Base-by-base conservation (phyloP, 1,140 invertebrate species). In the Lutraria rhynchaena region DNA sequence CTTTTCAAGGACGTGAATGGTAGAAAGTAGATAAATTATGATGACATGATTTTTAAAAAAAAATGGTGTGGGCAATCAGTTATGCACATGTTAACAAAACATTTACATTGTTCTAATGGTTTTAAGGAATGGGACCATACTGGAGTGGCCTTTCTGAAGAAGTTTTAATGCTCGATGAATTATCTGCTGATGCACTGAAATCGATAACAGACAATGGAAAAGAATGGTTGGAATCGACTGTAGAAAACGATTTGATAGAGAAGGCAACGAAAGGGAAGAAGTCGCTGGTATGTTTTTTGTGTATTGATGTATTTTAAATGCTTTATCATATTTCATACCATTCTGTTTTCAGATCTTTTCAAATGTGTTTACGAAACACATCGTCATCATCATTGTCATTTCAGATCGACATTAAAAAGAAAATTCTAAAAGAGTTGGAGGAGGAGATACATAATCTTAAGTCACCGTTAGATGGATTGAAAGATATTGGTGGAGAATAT, bases 91-190 rank as follows among this genome's bases (percentile, higher is more conserved):
- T n/a, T n/a, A n/a, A n/a, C n/a, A n/a, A n/a, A n/a, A n/a, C n/a
- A n/a, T n/a, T n/a, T n/a, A n/a, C n/a, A n/a, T n/a, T n/a, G n/a
- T n/a, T n/a, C n/a, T n/a, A n/a, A n/a, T n/a, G n/a, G n/a, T n/a
- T n/a, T 65, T 3, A 17, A 77, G 74, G 74, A 2, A 63, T 77
- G 9, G 53, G 41, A 19, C 74, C 58, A 13, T 77, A 77, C 35
- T 77, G 58, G 58, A 65, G 41, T 35, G 44, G 65, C 22, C 17
- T 77, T 15, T 35, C 44, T 1, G 46, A 41, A 61, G 60, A 63
- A 7, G 61, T 51, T 3, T 15, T 41, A 41, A 31, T 27, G 24
- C 35, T 77, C 13, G 7, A 65, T 2, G 58, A 77, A 5, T 44
- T 63, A 11, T 65, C 9, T 29, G 24, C 29, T 3, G 49, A 46